Evolutionary conservation across 1,140 invertebrate genomes (phyloP).

Genomic region (Calephelis nemesis): DNA sequence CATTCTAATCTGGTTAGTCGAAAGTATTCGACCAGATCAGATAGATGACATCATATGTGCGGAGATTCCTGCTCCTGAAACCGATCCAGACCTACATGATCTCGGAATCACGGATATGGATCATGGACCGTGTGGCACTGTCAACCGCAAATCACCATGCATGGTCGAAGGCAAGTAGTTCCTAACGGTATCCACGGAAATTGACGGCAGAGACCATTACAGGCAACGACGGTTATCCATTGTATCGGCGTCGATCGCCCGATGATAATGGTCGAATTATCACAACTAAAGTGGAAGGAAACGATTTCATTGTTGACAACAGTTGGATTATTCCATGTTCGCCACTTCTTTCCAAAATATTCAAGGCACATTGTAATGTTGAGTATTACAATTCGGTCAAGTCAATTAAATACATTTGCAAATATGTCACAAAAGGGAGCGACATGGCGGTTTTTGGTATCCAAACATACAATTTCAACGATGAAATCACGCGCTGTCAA

Average conservation of each 20-base stretch:
- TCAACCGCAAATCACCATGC: constrained; percentile 73
- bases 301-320: too few relatives aligned
- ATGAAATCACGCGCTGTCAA: constrained; percentile 7
- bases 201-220: constrained; percentile 41
- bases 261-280: too few relatives aligned
- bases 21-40: constrained; percentile 53
- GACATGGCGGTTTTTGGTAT: constrained; percentile 51
- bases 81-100: constrained; percentile 62
- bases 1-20: constrained; percentile 33
- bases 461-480: constrained; percentile 13
- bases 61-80: constrained; percentile 76
- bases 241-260: constrained; percentile 31
- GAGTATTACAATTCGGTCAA: constrained; percentile 32
- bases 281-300: too few relatives aligned
- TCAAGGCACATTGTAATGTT: constrained; percentile 33
- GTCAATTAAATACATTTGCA: constrained; percentile 35
- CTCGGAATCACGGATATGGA: constrained; percentile 74
- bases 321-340: too few relatives aligned
- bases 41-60: constrained; percentile 78
- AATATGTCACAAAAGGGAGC: constrained; percentile 68
- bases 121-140: constrained; percentile 77
- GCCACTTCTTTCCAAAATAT: constrained; percentile 34
- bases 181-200: constrained; percentile 50
- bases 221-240: constrained; percentile 30
- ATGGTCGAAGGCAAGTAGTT: constrained; percentile 73